Percentiles rank a stretch among this genome's conserved stretches.
phyloP scores from a whole-genome alignment of 2,797 vertebrate species.

The Danio jaintianensis region DNA sequence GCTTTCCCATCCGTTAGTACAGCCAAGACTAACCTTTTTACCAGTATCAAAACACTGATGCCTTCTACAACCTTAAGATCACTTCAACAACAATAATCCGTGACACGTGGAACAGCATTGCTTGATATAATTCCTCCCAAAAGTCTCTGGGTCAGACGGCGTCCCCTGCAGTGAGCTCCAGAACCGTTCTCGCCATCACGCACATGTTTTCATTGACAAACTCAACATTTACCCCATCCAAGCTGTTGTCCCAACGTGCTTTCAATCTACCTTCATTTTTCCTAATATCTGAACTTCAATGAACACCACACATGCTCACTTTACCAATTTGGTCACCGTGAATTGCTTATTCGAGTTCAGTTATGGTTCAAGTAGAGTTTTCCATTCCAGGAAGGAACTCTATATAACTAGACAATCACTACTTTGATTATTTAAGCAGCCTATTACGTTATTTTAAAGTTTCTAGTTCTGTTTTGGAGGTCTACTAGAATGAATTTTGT shows the following conservation, averaged over 20 bases:
- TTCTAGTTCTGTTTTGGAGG: no score
- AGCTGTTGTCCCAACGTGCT: constrained; percentile 22
- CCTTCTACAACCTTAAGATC: neutral
- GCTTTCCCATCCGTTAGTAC: constrained; percentile 9
- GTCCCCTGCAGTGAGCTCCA: neutral
- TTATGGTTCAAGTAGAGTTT: neutral
- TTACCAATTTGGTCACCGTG: neutral
- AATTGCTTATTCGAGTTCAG: constrained; percentile 18
- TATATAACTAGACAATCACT: constrained; percentile 1
- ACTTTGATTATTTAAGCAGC: no score
- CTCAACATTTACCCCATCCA: constrained; percentile 6
- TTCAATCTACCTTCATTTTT: constrained; percentile 24
- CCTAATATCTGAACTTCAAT: constrained; percentile 9
- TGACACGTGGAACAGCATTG: constrained; percentile 16
- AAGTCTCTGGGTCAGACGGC: neutral
- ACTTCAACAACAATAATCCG: constrained; percentile 14
- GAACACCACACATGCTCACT: constrained; percentile 25
- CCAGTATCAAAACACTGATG: neutral
- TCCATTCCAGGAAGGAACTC: neutral
- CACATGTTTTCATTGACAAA: constrained; percentile 40
- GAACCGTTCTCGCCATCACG: neutral
- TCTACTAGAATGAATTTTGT: no score
- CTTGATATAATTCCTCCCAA: constrained; percentile 32
- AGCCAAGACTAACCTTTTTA: neutral
- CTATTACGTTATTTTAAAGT: no score